Conservation (phyloP, 2,113 vertebrate genomes). For the Carassius gibelio region DNA sequence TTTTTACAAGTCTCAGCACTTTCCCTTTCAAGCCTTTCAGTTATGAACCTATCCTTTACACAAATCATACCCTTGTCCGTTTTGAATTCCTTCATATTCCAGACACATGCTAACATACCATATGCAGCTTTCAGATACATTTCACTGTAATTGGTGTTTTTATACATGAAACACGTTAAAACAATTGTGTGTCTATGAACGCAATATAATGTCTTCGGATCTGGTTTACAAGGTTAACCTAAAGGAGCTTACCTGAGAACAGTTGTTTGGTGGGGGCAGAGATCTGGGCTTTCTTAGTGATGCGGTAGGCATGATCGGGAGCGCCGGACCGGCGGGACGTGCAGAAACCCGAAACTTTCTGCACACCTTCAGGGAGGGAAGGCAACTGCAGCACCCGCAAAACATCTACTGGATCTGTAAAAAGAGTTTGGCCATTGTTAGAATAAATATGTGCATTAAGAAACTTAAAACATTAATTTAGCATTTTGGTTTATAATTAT, state of each 20-base stretch:
- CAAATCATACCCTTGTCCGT: conserved; percentile 6
- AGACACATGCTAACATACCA: neutral
- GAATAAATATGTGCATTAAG: neutral
- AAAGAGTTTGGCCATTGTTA: neutral
- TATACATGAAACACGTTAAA: neutral
- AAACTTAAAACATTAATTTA: too few relatives aligned
- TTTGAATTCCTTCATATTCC: neutral
- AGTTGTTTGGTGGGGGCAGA: conserved; percentile 91
- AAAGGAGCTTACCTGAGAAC: conserved; percentile 74
- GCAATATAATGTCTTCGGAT: neutral
- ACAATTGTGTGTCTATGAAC: neutral
- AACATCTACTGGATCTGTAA: conserved; percentile 81
- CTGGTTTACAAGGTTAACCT: neutral
- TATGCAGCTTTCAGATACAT: neutral
- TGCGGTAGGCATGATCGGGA: conserved; percentile 83
- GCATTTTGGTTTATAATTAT: neutral
- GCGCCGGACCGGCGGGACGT: conserved; percentile 70
- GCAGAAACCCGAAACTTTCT: conserved; percentile 82
- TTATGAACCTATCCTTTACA: neutral
- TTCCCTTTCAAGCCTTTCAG: neutral
- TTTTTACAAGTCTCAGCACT: neutral
- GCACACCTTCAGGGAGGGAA: conserved; percentile 85
- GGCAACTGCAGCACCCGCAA: conserved; percentile 82
- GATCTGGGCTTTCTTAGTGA: conserved; percentile 87
- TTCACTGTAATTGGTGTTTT: neutral